Conservation (phyloP, 2,797 vertebrate species). For the Pteronotus mesoamericanus region DNA sequence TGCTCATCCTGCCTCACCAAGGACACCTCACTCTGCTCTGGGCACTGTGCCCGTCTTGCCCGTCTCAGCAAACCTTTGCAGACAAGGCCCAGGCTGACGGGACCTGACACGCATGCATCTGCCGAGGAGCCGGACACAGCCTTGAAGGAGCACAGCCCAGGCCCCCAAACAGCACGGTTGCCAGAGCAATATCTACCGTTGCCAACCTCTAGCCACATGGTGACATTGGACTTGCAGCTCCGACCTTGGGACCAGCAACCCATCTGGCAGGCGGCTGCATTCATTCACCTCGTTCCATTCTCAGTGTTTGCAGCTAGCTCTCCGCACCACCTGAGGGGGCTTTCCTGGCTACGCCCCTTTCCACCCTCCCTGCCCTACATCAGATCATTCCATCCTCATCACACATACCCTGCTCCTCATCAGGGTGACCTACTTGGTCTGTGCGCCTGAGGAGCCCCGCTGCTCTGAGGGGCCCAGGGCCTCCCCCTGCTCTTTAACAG, state of each 20-base stretch:
- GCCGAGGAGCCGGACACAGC: neutral
- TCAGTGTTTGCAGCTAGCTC: neutral
- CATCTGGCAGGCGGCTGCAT: neutral
- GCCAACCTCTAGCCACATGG: accelerated
- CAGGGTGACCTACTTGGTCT: neutral
- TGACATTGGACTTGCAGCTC: neutral
- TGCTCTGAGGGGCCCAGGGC: neutral
- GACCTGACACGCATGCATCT: neutral
- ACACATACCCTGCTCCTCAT: accelerated
- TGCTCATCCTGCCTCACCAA: neutral
- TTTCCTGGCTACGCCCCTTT: neutral
- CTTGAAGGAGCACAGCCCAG: neutral
- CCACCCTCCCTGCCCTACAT: neutral
- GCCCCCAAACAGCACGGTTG: neutral
- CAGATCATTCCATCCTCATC: neutral
- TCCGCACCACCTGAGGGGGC: neutral
- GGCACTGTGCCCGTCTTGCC: neutral
- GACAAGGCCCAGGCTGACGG: neutral
- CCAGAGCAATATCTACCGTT: neutral
- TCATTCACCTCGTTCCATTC: neutral
- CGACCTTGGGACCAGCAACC: neutral
- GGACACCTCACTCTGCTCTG: neutral
- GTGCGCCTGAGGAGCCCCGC: neutral
- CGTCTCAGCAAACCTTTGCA: neutral
- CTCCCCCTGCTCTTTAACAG: slow-evolving; percentile 38